Base-by-base conservation (phyloP, 2,888 invertebrate genomes). In the Heliconius charithonia region DNA sequence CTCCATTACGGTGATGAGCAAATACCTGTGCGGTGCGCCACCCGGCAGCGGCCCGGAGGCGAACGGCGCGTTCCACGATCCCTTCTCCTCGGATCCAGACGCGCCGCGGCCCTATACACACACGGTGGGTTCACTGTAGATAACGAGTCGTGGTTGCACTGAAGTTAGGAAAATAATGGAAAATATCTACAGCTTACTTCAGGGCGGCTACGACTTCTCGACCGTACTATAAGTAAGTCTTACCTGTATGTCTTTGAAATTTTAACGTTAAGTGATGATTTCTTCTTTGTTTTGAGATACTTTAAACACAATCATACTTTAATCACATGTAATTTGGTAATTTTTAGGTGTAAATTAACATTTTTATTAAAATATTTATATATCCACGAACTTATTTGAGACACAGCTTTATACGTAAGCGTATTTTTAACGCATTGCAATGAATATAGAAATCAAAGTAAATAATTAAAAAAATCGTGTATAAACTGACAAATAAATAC, bases 1-100 rank as follows among this genome's bases (percentile, higher is more conserved):
- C 77, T 97, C 98, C 78, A 97, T 97, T 89, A 99, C 99, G 0
- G 92, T 99, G 84, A 95, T 98, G 94, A 96, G 96, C 84, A 97
- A 98, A 88, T 98, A 98, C 93, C 97, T 99, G 89, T 95, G 96
- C 41, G 95, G 96, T 63, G 88, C 86, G 0, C 87, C 85, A 7
- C 84, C 83, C 32, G 87, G 87, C 2, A 87, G 86, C 63, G 83
- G 86, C 0, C 80, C 82, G 1, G 92, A 92, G 6, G 85, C 85
- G 0, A 89, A 87, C 77, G 88, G 88, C 22, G 86, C 89, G 0
- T 93, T 87, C 85, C 90, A 90, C 82, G 95, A 95, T 82, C 97
- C 98, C 75, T 98, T 98, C 94, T 97, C 97, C 59, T 96, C 97
- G 29, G 98, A 98, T 90, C 97, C 98, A 4, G 96, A 97, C 81